phyloP scores from a whole-genome alignment of 1,140 invertebrate species.

The Himalopsyche phryganea region DNA sequence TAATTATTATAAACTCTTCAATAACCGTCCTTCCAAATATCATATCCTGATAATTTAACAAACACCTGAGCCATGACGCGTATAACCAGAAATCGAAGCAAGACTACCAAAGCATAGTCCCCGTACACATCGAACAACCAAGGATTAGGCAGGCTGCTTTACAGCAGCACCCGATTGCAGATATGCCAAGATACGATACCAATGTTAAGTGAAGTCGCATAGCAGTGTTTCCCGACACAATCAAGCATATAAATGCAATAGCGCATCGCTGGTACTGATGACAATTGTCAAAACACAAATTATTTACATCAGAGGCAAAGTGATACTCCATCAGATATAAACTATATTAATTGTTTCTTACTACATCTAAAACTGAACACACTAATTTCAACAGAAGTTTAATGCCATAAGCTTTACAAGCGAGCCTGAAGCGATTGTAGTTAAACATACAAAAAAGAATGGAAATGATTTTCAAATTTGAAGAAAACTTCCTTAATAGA shows the following conservation, averaged over 20 bases:
- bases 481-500: too few relatives aligned
- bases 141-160: neutral
- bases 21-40: slow-evolving; percentile 31
- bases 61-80: slow-evolving; percentile 14
- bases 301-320: too few relatives aligned
- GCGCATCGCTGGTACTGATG: too few relatives aligned
- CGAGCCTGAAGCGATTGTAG: too few relatives aligned
- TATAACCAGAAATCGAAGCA: too few relatives aligned
- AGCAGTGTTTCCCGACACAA: neutral
- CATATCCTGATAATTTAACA: slow-evolving; percentile 31
- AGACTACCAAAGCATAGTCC: too few relatives aligned
- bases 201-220: too few relatives aligned
- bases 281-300: too few relatives aligned
- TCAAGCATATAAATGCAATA: too few relatives aligned
- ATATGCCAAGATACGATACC: neutral
- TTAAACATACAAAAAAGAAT: too few relatives aligned
- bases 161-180: neutral
- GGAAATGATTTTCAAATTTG: too few relatives aligned
- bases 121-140: neutral
- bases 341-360: neutral
- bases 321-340: neutral
- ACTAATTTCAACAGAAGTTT: neutral
- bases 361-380: slow-evolving; percentile 1
- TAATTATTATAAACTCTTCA: slow-evolving; percentile 32
- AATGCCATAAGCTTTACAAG: too few relatives aligned